Conservation (phyloP, 2,113 vertebrate genomes). For the Corydoras sp. region DNA sequence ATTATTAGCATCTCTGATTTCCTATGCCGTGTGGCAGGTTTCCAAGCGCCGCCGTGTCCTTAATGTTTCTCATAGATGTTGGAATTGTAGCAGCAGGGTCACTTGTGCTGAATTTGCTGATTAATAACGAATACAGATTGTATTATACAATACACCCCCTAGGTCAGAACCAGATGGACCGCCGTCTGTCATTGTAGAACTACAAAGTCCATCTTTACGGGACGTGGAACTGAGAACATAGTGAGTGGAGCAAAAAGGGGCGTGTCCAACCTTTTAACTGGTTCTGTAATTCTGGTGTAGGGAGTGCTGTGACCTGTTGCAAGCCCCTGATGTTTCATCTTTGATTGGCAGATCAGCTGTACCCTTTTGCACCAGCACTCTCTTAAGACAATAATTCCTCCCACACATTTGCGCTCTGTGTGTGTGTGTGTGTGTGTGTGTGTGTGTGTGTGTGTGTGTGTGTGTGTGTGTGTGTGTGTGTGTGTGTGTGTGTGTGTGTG, state of each 20-base stretch:
- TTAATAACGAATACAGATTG: no score
- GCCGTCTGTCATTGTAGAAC: no score
- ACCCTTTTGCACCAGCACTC: background rate
- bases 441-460: constrained; percentile 8
- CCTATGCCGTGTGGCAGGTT: background rate
- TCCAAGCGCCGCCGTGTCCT: background rate
- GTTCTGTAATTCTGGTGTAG: no score
- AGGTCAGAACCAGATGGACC: no score
- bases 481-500: constrained; percentile 2
- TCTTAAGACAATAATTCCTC: constrained; percentile 19
- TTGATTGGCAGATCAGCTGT: background rate
- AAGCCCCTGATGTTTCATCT: constrained; percentile 1
- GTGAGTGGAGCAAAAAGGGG: no score
- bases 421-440: background rate
- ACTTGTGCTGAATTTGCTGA: background rate
- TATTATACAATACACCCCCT: no score
- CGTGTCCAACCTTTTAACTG: no score
- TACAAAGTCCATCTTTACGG: no score
- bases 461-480: background rate
- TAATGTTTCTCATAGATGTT: background rate
- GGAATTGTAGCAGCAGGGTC: background rate
- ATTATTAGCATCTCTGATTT: background rate
- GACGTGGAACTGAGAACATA: no score
- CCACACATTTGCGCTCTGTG: background rate
- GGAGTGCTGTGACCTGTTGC: background rate